Evolutionary conservation across 2,888 invertebrate species (phyloP), one percentile per base, ranked within the genome.

Genomic region (Pristionchus fissidentatus): DNA sequence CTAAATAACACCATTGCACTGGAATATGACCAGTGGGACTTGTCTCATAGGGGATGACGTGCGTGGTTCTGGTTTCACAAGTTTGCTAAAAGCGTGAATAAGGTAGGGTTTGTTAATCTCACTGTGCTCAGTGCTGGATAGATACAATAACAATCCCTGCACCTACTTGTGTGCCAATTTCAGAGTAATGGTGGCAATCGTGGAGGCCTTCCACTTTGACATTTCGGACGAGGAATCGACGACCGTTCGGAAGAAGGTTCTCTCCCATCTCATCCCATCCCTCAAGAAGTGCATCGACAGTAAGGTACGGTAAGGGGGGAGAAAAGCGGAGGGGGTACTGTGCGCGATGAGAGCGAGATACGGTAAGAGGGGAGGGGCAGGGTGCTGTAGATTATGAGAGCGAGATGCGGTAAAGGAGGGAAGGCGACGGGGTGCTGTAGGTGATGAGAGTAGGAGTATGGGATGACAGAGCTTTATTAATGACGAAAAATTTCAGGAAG

Each of bases 201-300:
- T 98, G 86, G 96, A 97, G 92, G 95, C 96, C 0, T 98, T 97
- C 92, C 97, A 97, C 93, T 98, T 96, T 93, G 96, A 97, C 93
- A 94, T 97, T 32, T 35, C 83, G 8, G 57, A 66, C 43, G 38
- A 93, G 93, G 81, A 81, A 35, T 29, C 66, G 5, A 43, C 66
- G 22, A 15, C 43, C 26, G 49, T 81, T 35, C 22, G 62, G 29
- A 62, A 52, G 38, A 62, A 66, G 46, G 66, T 96, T 84, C 94
- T 95, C 10, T 94, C 94, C 38, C 94, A 95, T 70, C 93, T 97
- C 26, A 93, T 98, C 86, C 97, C 97, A 0, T 95, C 96, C 85
- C 93, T 98, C 0, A 95, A 96, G 92, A 95, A 95, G 92, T 94
- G 95, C 29, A 94, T 96, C 35, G 94, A 86, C 26, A 77, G 84